phyloP scores from a whole-genome alignment of 37 sponge, comb jelly and placozoan genomes.

The Chondrosia reniformis region DNA sequence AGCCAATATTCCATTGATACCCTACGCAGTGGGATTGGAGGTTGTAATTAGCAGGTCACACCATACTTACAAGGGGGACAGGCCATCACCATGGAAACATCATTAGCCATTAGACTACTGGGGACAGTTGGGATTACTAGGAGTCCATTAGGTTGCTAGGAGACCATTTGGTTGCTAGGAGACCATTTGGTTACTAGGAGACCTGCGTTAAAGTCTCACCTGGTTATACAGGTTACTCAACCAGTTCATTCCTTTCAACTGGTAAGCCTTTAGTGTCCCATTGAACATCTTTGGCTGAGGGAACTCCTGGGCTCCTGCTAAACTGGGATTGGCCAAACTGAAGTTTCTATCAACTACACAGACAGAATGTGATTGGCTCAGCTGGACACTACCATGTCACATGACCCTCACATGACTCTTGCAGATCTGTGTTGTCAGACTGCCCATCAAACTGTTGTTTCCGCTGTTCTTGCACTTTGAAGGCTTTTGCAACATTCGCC shows the following conservation, averaged over 20 bases:
- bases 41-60: background rate
- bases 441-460: background rate
- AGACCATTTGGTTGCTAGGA: no score
- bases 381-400: background rate
- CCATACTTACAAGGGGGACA: background rate
- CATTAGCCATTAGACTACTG: no score
- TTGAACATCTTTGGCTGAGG: conserved; percentile 82
- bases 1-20: conserved; percentile 95
- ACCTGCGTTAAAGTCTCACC: no score
- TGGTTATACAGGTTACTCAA: conserved; percentile 89
- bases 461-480: conserved; percentile 46
- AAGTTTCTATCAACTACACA: conserved; percentile 69
- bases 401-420: conserved; percentile 32
- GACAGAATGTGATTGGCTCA: background rate
- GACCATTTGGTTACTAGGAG: no score
- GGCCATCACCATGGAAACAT: no score
- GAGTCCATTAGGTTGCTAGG: no score
- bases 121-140: no score
- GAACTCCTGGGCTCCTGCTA: conserved; percentile 48
- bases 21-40: conserved; percentile 32
- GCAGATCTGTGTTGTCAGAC: conserved; percentile 17
- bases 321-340: conserved; percentile 80
- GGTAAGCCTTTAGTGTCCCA: conserved; percentile 85
- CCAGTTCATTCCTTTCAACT: conserved; percentile 97
- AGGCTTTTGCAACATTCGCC: conserved; percentile 68